A percentile compares a stretch with the other conserved stretches of the same genome.
Evolutionary conservation across 2,113 vertebrate species (phyloP).

Genomic region (Prunella fulvescens): DNA sequence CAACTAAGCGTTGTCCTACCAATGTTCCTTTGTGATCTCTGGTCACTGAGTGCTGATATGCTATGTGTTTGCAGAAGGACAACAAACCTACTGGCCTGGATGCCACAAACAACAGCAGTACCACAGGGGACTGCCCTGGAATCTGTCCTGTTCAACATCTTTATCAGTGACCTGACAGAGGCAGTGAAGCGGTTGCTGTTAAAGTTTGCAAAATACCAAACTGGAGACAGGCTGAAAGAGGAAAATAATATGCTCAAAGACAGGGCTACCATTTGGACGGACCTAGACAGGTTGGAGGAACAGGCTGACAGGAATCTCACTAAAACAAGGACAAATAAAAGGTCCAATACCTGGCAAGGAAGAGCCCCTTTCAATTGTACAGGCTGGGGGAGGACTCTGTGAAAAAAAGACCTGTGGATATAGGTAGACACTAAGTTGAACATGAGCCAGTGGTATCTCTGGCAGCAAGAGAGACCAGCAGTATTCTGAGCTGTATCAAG

Average conservation of each 20-base stretch:
- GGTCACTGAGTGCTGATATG: not conserved
- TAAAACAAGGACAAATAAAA: not conserved
- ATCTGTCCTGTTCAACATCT: not conserved
- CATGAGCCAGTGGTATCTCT: not conserved
- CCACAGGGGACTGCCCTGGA: not conserved
- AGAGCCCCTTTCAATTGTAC: not conserved
- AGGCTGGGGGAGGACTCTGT: not conserved
- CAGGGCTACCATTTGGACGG: not conserved
- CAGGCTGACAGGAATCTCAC: not conserved
- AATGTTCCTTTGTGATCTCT: slow-evolving; percentile 2
- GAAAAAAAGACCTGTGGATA: not conserved
- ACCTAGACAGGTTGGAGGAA: not conserved
- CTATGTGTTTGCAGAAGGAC: slow-evolving; percentile 14
- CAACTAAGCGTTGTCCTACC: not conserved
- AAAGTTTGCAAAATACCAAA: not conserved
- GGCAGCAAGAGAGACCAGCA: not conserved
- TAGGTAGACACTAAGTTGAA: not conserved
- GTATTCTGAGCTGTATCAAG: not conserved
- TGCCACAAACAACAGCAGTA: not conserved
- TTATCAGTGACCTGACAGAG: not conserved
- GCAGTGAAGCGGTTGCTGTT: not conserved
- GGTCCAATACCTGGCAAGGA: not conserved
- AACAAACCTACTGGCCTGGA: slow-evolving; percentile 20
- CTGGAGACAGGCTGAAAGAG: not conserved
- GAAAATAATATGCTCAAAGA: not conserved